Evolutionary conservation across 1,140 invertebrate genomes (phyloP), one percentile per base, ranked within the genome.

Genomic region (Drosophila nannoptera): DNA sequence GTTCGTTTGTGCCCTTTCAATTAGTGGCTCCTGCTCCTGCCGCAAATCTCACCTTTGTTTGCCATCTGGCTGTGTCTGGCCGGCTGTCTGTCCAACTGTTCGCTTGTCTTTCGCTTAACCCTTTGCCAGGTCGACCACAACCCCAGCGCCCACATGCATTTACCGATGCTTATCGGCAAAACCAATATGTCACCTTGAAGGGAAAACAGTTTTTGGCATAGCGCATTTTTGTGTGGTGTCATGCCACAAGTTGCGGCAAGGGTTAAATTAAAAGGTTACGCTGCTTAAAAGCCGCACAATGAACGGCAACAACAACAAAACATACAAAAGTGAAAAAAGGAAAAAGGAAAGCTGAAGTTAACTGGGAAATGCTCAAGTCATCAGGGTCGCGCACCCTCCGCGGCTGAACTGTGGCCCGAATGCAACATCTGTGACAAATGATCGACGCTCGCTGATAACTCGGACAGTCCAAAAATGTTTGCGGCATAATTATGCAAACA

Each of bases 401-500:
- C 49, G 46, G 22, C 48, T 55, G 49, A 52, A 38, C 73, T 46
- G 74, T 67, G 77, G 50, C 80, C 78, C 59, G 55, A 78, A 77
- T 64, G 62, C 73, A 83, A 83, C 80, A 83, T 84, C 80, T 83
- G 80, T 80, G 80, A 73, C 46, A 54, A 74, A 73, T 69, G 80
- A 83, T 83, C 76, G 54, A 50, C 65, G 60, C 55, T 62, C 48
- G 54, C 73, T 56, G 80, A 83, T 83, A 83, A 68, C 75, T 45
- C 54, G 65, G 68, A 67, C 78, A 73, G 72, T 83, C 54, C n/a
- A 67, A 22, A 84, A 66, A 72, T 48, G 55, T 49, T 54, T 55
- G 46, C 61, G 50, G 36, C 68, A 84, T 83, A 84, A 83, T 83
- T 83, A 83, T 83, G 80, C 80, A 83, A 83, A 84, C 80, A 84